These are phyloP conservation scores for Eutrigla gurnardus DNA, from an alignment of 2,797 vertebrate genomes.

Conservation along the genomic window DNA sequence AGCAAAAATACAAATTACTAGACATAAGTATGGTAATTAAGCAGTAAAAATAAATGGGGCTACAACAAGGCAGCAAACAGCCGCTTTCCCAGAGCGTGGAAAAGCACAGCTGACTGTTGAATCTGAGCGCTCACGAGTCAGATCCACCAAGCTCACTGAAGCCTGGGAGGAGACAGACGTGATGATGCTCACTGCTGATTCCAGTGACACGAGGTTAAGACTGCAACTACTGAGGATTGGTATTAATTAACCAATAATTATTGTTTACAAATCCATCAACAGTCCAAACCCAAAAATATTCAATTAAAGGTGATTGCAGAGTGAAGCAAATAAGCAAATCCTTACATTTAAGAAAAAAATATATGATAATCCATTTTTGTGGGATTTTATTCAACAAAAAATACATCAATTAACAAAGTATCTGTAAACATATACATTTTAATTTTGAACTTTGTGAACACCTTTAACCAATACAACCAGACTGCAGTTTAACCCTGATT, in stretches of 20 bases:
- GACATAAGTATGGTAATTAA: slow-evolving; percentile 78
- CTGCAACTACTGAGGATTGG: background rate
- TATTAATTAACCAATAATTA: background rate
- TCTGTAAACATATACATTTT: background rate
- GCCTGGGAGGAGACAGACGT: background rate
- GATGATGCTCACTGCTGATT: background rate
- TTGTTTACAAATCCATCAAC: background rate
- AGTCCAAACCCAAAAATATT: background rate
- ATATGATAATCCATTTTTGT: background rate
- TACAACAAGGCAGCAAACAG: slow-evolving; percentile 66
- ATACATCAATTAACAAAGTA: background rate
- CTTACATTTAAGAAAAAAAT: background rate
- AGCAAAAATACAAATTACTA: slow-evolving; percentile 80
- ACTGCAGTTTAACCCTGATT: background rate
- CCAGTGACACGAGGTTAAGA: background rate
- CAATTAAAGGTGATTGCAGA: fast-evolving
- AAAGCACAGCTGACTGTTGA: slow-evolving; percentile 38
- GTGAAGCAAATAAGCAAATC: background rate
- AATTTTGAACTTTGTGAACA: background rate
- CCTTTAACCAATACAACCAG: background rate
- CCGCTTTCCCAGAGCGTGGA: slow-evolving; percentile 58
- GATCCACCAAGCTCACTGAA: background rate
- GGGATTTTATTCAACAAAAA: background rate
- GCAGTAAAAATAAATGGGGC: slow-evolving; percentile 76
- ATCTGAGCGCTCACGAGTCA: slow-evolving; percentile 26